phyloP scores from a whole-genome alignment of 2,888 invertebrate genomes.

The Sceliomorpha sp. region DNA sequence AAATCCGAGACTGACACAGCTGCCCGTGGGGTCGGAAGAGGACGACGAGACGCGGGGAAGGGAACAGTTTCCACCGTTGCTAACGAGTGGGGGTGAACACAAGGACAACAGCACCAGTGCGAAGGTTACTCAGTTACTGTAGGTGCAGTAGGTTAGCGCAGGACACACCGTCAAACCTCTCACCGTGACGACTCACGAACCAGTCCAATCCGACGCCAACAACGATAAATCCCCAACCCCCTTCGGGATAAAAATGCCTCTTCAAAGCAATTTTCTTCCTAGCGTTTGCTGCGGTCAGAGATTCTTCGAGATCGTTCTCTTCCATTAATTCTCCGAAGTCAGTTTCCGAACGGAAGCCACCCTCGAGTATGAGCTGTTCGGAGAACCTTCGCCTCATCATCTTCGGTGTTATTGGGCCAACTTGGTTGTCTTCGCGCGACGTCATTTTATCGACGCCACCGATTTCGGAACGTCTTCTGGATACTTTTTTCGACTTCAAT shows the following conservation, averaged over 20 bases:
- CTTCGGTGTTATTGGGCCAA: conserved; percentile 65
- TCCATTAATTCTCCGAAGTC: conserved; percentile 65
- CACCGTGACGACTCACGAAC: too few species aligned
- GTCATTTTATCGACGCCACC: conserved; percentile 32
- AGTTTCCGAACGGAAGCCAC: conserved; percentile 62
- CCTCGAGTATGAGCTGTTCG: conserved; percentile 72
- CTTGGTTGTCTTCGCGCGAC: too few species aligned
- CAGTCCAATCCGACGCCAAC: conserved; percentile 86
- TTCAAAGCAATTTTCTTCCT: conserved; percentile 69
- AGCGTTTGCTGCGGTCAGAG: conserved; percentile 67
- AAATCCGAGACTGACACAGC: too few species aligned
- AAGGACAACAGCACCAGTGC: too few species aligned
- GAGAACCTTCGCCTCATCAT: conserved; percentile 72
- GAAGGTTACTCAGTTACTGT: too few species aligned
- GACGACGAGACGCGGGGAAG: too few species aligned
- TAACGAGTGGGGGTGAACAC: too few species aligned
- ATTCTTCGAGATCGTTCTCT: conserved; percentile 65
- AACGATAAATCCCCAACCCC: conserved; percentile 93
- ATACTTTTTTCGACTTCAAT: conserved; percentile 4
- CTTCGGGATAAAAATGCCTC: conserved; percentile 90
- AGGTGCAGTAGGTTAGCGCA: too few species aligned
- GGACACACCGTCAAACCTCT: too few species aligned
- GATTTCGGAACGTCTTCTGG: conserved; percentile 54
- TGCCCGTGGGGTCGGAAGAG: too few species aligned
- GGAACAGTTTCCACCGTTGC: too few species aligned